Evolutionary conservation across 2,113 vertebrate species (phyloP).

Genomic region (Atractosteus spatula): DNA sequence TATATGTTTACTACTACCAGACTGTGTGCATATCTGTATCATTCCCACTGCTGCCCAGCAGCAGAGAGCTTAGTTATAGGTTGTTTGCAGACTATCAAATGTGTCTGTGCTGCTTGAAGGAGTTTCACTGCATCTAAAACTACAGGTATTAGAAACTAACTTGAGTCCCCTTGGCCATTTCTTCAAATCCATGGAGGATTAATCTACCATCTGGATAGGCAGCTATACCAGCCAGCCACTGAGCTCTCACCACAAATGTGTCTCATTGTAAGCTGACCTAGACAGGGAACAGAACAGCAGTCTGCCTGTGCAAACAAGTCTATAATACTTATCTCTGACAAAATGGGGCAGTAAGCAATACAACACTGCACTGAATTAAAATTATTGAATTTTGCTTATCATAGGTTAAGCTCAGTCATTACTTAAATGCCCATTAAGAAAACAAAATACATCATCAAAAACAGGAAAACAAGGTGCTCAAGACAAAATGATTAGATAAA

Average conservation of each 20-base stretch:
- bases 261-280: background rate
- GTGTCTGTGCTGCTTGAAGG: background rate
- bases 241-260: background rate
- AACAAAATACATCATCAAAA: no score
- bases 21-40: no score
- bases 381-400: no score
- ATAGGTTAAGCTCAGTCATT: no score
- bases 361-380: no score
- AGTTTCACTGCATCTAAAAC: background rate
- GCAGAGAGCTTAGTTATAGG: background rate
- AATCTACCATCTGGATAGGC: background rate
- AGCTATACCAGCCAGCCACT: background rate
- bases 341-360: no score
- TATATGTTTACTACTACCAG: no score
- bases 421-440: no score
- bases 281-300: background rate
- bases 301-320: background rate
- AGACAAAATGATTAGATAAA: no score
- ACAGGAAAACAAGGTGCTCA: no score
- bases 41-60: no score
- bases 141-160: background rate
- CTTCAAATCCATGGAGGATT: background rate
- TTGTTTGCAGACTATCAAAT: background rate
- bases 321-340: no score
- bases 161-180: background rate